A percentile compares a stretch with the other conserved stretches of the same genome.
phyloP scores from a whole-genome alignment of 1,140 invertebrate genomes.

The Drusus annulatus region DNA sequence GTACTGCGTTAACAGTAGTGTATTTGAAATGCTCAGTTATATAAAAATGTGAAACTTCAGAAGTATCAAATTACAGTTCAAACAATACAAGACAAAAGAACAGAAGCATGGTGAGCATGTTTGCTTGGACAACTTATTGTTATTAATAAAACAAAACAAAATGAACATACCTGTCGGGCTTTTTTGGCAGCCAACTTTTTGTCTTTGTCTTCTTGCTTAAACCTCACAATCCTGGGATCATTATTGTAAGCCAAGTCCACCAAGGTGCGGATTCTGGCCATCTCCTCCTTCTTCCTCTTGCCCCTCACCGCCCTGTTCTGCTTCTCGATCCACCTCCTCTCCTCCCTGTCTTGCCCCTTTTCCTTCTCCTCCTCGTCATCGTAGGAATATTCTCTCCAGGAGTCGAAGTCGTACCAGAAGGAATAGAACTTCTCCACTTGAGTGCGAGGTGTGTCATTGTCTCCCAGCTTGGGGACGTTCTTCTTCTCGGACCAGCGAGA shows the following conservation, averaged over 20 bases:
- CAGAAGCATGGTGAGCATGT: too few relatives aligned
- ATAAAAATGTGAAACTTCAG: too few relatives aligned
- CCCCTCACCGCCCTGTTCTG: slow-evolving; percentile 94
- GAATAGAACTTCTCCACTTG: slow-evolving; percentile 90
- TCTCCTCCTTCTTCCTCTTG: slow-evolving; percentile 97
- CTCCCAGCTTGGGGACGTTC: slow-evolving; percentile 89
- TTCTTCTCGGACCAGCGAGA: slow-evolving; percentile 92
- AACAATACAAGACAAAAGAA: too few relatives aligned
- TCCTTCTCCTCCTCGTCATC: slow-evolving; percentile 99
- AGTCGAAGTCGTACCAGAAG: slow-evolving; percentile 98
- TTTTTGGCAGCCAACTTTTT: slow-evolving; percentile 90
- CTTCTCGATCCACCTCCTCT: slow-evolving; percentile 97
- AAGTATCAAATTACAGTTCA: too few relatives aligned
- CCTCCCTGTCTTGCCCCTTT: slow-evolving; percentile 95
- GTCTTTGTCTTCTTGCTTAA: slow-evolving; percentile 95
- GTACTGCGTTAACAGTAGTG: too few relatives aligned
- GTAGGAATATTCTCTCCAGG: slow-evolving; percentile 99
- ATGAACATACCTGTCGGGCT: slow-evolving; percentile 78
- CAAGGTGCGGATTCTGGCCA: slow-evolving; percentile 87
- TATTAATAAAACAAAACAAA: slow-evolving; percentile 30
- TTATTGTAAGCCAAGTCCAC: slow-evolving; percentile 95
- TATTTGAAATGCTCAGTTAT: too few relatives aligned
- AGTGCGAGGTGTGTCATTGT: slow-evolving; percentile 77
- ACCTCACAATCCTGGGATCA: slow-evolving; percentile 93
- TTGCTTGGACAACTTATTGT: too few relatives aligned